Base-by-base conservation (phyloP, 2,888 invertebrate genomes). In the Gastrophysa polygoni region DNA sequence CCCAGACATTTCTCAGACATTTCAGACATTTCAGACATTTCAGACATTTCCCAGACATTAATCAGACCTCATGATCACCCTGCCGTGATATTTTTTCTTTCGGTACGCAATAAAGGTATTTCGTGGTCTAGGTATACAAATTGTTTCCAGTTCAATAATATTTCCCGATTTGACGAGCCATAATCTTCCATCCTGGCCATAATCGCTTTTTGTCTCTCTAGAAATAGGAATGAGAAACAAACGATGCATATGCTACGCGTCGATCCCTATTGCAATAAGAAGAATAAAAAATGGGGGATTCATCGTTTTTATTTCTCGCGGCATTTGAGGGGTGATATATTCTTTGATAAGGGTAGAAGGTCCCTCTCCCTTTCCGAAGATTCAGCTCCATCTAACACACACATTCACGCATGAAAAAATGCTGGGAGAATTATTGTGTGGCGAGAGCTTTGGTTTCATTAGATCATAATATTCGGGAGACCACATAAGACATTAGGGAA, bases 321-420 rank as follows among this genome's bases (percentile, higher is more conserved):
- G 3, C n/a, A 38, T 38, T 38, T 14, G 38, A 11, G 6, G 11
- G 3, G 11, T 38, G 38, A 38, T 38, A 38, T 38, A 38, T 38
- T 38, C 14, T 38, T 38, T 38, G 38, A 38, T 38, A 38, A 38
- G 38, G 38, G 14, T n/a, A 11, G 38, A 38, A 38, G n/a, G 38
- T 4, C n/a, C n/a, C 38, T 38, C 38, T 38, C 38, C 38, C 38
- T 38, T n/a, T 38, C 6, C 38, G 38, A 38, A 38, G 7, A n/a
- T 38, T 38, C 38, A 38, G 38, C 38, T 38, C 38, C 38, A 38
- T 38, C 38, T 38, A 38, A n/a, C 38, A 38, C 38, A 38, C 38
- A 38, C 24, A 24, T 24, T 24, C 24, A 24, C 38, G 38, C 4
- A 11, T 32, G 32, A 32, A 11, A 11, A 32, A 32, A 8, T 11